Percentiles rank a stretch among this genome's conserved stretches.
Conservation (phyloP, 2,888 invertebrate genomes). For the Caenorhabditis sinica region DNA sequence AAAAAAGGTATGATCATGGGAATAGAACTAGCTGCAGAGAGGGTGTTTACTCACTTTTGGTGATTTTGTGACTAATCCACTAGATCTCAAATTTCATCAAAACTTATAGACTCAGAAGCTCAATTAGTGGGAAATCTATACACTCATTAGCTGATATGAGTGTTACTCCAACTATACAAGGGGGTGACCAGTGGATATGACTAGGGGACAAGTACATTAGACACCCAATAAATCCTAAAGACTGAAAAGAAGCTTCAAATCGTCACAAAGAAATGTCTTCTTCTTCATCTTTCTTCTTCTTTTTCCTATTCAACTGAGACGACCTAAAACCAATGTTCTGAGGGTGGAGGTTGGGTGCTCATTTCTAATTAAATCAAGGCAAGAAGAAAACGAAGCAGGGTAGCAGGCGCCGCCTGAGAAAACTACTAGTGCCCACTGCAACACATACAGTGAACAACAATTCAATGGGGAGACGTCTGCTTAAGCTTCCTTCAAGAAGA, state of each 20-base stretch:
- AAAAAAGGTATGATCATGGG: neutral
- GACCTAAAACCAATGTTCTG: constrained; percentile 58
- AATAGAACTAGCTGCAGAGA: constrained; percentile 1
- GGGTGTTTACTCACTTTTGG: neutral
- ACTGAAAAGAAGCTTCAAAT: neutral
- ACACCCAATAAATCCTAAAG: too few species aligned
- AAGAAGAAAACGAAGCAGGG: constrained; percentile 5
- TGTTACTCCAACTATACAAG: neutral
- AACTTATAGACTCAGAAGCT: neutral
- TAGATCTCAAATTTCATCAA: constrained; percentile 14
- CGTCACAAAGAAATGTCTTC: constrained; percentile 14
- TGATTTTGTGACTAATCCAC: neutral
- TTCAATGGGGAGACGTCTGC: neutral
- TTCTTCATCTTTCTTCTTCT: constrained; percentile 1
- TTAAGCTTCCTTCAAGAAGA: neutral
- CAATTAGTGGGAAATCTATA: neutral
- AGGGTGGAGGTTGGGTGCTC: constrained; percentile 54
- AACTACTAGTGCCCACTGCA: neutral
- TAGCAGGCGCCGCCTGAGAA: constrained; percentile 11
- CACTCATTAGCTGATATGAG: neutral
- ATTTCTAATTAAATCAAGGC: constrained; percentile 62
- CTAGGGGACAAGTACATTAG: too few species aligned
- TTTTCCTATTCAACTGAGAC: constrained; percentile 20
- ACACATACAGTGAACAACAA: constrained; percentile 37
- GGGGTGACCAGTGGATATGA: too few species aligned